Evolutionary conservation across 2,888 invertebrate species (phyloP).

Genomic region (Tortrix viridana): DNA sequence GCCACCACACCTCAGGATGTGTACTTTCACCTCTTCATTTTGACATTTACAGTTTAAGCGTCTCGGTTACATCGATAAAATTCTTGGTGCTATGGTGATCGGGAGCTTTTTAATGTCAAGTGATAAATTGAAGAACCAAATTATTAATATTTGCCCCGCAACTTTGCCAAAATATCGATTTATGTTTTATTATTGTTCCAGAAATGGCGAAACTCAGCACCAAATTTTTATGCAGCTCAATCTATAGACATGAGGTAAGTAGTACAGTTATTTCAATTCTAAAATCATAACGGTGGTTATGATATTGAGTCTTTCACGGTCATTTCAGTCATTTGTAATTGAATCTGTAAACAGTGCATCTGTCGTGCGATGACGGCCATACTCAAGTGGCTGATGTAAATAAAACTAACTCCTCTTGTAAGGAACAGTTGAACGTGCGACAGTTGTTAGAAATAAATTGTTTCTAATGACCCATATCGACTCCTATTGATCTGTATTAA

Average conservation of each 20-base stretch:
- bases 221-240: slow-evolving; percentile 75
- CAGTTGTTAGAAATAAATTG: slow-evolving; percentile 62
- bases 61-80: slow-evolving; percentile 7
- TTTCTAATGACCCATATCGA: slow-evolving; percentile 65
- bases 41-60: slow-evolving; percentile 7
- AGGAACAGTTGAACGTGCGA: slow-evolving; percentile 39
- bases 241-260: slow-evolving; percentile 75
- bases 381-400: slow-evolving; percentile 19
- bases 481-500: slow-evolving; percentile 76
- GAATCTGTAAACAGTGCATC: slow-evolving; percentile 19
- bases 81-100: slow-evolving; percentile 13
- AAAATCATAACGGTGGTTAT: background rate
- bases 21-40: background rate
- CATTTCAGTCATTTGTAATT: background rate
- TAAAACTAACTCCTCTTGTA: slow-evolving; percentile 10
- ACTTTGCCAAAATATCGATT: background rate
- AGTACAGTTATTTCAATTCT: background rate
- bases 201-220: slow-evolving; percentile 81
- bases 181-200: slow-evolving; percentile 55
- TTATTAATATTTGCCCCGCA: background rate
- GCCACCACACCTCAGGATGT: background rate
- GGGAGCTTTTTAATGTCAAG: slow-evolving; percentile 15
- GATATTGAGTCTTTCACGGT: too few relatives aligned
- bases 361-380: slow-evolving; percentile 12
- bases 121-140: background rate